A percentile compares a stretch with the other conserved stretches of the same genome.
These are phyloP conservation scores for Phylloscopus collybita DNA, from an alignment of 2,797 vertebrate genomes.

Conservation along the genomic window DNA sequence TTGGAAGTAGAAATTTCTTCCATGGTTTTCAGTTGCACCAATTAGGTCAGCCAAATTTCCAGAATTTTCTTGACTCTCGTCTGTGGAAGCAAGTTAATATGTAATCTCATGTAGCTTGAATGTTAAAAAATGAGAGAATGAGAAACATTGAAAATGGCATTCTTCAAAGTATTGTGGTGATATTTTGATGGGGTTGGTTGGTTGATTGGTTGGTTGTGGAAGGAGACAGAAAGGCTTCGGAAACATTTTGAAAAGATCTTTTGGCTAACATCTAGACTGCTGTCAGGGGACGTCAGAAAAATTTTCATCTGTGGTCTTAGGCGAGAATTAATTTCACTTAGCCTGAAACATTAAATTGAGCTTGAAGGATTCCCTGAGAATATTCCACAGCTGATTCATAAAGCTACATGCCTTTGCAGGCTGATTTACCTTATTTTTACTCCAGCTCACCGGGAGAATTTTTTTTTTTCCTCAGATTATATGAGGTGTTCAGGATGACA, in stretches of 20 bases:
- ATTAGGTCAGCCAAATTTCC: not conserved
- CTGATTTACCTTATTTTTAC: not conserved
- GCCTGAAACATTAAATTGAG: not conserved
- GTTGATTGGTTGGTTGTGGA: not conserved
- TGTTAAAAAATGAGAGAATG: not conserved
- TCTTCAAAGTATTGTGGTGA: not conserved
- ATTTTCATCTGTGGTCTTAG: not conserved
- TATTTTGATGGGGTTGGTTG: not conserved
- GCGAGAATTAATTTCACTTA: not conserved
- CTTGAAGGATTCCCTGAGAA: not conserved
- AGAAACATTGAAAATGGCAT: not conserved
- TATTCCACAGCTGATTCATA: not conserved
- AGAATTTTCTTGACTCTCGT: not conserved
- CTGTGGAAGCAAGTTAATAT: not conserved
- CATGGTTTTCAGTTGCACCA: not conserved
- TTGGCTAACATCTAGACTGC: not conserved
- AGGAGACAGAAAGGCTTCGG: not conserved
- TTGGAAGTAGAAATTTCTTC: not conserved
- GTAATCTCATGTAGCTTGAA: not conserved
- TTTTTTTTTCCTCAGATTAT: not conserved
- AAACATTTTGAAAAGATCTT: not conserved
- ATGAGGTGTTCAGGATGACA: not conserved
- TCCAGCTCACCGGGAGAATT: not conserved
- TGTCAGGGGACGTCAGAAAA: not conserved
- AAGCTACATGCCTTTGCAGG: not conserved